Evolutionary conservation across 2,888 invertebrate species (phyloP).

Genomic region (Lepidochitona cinerea): DNA sequence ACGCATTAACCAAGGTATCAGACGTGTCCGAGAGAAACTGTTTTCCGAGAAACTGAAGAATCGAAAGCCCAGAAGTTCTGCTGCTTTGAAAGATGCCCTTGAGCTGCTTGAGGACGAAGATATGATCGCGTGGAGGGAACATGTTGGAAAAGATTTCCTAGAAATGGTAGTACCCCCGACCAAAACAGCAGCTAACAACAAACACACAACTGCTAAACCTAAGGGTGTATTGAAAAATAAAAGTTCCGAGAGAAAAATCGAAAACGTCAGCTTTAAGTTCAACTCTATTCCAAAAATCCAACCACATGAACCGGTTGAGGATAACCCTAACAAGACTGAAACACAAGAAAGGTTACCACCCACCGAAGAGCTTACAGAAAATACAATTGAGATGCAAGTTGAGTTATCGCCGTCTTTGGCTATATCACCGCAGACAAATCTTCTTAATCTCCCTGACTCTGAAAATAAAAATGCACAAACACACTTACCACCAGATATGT

Average conservation of each 20-base stretch:
- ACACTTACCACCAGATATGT: no score
- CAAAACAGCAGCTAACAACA: neutral
- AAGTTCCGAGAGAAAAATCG: neutral
- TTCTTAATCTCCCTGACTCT: no score
- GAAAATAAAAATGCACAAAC: no score
- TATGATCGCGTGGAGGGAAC: neutral
- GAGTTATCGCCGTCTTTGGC: no score
- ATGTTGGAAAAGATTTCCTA: neutral
- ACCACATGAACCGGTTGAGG: no score
- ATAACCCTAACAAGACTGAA: no score
- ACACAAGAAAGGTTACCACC: no score
- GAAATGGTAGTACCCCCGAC: neutral
- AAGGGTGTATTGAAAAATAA: neutral
- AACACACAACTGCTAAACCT: neutral
- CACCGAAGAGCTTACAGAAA: no score
- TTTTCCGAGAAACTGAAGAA: neutral
- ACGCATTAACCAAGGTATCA: slow-evolving; percentile 9
- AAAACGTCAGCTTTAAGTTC: neutral
- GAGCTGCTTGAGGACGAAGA: slow-evolving; percentile 2
- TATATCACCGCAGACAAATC: no score
- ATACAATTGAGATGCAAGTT: no score
- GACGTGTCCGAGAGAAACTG: neutral
- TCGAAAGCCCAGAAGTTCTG: slow-evolving; percentile 1
- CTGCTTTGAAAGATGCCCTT: slow-evolving; percentile 9
- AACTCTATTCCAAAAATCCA: no score